phyloP scores from a whole-genome alignment of 1,140 invertebrate genomes.

The Danaus melanippus region DNA sequence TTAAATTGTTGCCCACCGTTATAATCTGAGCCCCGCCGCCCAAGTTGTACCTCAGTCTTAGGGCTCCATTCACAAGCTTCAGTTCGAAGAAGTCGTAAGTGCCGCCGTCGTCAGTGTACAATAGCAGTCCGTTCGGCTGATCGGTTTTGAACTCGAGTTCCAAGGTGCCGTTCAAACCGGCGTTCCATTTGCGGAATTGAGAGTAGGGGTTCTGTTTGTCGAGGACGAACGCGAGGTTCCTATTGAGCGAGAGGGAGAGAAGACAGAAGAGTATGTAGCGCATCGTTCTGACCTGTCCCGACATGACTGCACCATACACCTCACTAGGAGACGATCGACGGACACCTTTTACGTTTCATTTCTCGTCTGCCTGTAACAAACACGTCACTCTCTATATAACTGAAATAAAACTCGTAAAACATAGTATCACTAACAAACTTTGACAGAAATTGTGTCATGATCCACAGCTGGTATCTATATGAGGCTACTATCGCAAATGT shows the following conservation, averaged over 20 bases:
- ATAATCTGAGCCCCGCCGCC: constrained; percentile 90
- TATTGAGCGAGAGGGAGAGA: constrained; percentile 51
- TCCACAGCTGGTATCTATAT: no score
- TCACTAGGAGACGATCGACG: constrained; percentile 45
- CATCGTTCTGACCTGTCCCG: constrained; percentile 46
- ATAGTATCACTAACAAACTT: no score
- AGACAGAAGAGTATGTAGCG: constrained; percentile 59
- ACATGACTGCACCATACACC: constrained; percentile 34
- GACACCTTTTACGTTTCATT: constrained; percentile 60
- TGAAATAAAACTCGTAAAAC: background rate
- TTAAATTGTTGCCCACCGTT: constrained; percentile 87
- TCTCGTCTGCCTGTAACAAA: constrained; percentile 57
- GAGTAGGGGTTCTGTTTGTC: constrained; percentile 92
- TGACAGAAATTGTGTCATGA: no score
- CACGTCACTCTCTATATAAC: background rate
- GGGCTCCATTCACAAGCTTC: constrained; percentile 90
- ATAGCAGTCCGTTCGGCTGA: constrained; percentile 88
- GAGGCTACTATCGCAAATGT: no score
- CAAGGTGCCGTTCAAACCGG: constrained; percentile 86
- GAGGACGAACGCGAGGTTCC: constrained; percentile 76
- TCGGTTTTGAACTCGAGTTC: constrained; percentile 95
- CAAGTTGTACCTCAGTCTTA: constrained; percentile 90
- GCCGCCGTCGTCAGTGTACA: constrained; percentile 95
- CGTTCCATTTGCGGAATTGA: constrained; percentile 92
- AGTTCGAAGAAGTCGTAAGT: constrained; percentile 96